Evolutionary conservation across 2,797 vertebrate genomes (phyloP).

Genomic region (Jordanella pulchra): DNA sequence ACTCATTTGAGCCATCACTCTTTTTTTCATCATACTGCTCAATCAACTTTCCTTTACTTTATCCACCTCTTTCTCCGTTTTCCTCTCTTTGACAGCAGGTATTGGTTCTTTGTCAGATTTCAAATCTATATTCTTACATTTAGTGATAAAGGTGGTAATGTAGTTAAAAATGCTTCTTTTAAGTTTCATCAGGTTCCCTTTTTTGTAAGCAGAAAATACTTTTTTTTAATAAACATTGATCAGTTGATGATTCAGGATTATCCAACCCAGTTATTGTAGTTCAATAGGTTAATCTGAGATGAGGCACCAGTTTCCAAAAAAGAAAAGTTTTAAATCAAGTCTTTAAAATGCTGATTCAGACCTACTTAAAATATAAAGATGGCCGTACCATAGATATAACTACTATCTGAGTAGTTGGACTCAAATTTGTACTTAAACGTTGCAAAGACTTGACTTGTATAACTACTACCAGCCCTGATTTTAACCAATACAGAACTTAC

Average conservation of each 20-base stretch:
- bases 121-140: conserved; percentile 8
- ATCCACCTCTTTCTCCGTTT: conserved; percentile 10
- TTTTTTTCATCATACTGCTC: conserved; percentile 13
- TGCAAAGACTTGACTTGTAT: background rate
- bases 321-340: background rate
- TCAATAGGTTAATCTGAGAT: background rate
- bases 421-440: background rate
- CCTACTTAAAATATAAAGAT: background rate
- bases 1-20: conserved; percentile 31
- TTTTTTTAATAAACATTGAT: background rate
- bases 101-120: conserved; percentile 26
- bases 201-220: background rate
- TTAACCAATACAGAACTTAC: no score
- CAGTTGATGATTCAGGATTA: background rate
- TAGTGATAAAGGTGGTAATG: background rate
- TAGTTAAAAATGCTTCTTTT: background rate
- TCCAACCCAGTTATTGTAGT: background rate
- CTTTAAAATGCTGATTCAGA: conserved; percentile 10
- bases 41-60: conserved; percentile 5
- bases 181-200: background rate
- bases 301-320: background rate
- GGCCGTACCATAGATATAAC: background rate
- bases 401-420: background rate
- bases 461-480: no score
- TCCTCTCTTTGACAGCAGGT: conserved; percentile 14